Base-by-base conservation (phyloP, 2,797 vertebrate species). In the Cynopterus sphinx region DNA sequence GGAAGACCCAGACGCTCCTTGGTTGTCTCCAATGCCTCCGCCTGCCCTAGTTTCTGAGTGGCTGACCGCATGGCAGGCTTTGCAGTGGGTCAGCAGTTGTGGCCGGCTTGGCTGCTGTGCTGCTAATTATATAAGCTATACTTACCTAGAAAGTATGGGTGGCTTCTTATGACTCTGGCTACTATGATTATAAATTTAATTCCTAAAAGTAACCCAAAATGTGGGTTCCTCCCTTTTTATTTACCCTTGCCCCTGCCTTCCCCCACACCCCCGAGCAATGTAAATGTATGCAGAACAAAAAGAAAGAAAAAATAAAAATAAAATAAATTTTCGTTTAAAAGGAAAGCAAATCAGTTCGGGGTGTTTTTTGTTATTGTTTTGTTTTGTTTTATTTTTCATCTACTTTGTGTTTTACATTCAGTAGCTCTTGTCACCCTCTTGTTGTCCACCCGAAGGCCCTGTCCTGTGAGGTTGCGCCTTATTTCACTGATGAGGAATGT, bases 121-220 rank as follows among this genome's bases (percentile, higher is more conserved):
- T 96, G 41, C 97, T 98, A 96, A 95, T 97, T 96, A 96, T 63
- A 96, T 81, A 86, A 94, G 74, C 79, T 97, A 90, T 70, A 67
- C 57, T 98, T 98, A 96, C 7, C 71, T 97, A 97, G 95, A 85
- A 97, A 96, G 74, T 89, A 55, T 51, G 85, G 67, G 53, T 73
- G 77, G 51, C 74, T 89, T 94, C 96, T 86, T 75, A 59, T 94
- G 96, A 97, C 93, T 97, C 83, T 93, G 73, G 74, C 63, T 89
- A 61, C 78, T 91, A 57, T 91, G 85, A 97, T 95, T 97, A 94
- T 55, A 0, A 96, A 97, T 95, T 95, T 75, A 90, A 36, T 67
- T 95, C 61, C 75, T 91, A 93, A 79, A 97, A 75, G 53, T 93
- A 96, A 96, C 71, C 61, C 88, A 39, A 77, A 95, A 41, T 2